Evolutionary conservation across 2,888 invertebrate genomes (phyloP).

Genomic region (Notodonta dromedarius): DNA sequence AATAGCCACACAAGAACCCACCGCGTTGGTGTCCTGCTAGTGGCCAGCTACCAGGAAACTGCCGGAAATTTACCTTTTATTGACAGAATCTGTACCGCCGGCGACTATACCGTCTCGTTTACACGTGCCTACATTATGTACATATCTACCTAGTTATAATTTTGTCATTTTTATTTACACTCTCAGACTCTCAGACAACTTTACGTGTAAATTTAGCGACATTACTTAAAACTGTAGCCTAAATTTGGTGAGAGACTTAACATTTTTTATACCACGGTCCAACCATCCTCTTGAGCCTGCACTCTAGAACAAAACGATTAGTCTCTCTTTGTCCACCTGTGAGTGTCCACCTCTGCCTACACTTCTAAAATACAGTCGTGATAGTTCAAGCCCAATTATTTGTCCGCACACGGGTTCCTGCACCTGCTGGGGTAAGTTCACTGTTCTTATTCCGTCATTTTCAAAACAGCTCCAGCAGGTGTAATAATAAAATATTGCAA

Average conservation of each 20-base stretch:
- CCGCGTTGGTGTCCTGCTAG: conserved; percentile 11
- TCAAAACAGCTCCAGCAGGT: background rate
- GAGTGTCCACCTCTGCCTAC: background rate
- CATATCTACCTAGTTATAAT: background rate
- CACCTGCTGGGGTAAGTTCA: background rate
- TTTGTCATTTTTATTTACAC: too few species aligned
- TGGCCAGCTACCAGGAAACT: conserved; percentile 38
- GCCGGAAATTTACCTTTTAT: conserved; percentile 43
- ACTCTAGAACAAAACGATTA: too few species aligned
- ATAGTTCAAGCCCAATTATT: background rate
- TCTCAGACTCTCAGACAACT: too few species aligned
- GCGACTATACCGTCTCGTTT: background rate
- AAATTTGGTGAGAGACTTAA: too few species aligned
- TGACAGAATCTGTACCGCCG: conserved; percentile 12
- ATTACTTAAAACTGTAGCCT: too few species aligned
- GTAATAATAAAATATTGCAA: too few species aligned
- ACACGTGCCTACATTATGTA: background rate
- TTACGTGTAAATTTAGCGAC: too few species aligned
- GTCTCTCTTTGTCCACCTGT: too few species aligned
- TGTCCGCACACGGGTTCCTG: background rate
- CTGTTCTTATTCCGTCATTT: background rate
- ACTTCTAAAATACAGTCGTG: background rate
- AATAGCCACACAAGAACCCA: conserved; percentile 7
- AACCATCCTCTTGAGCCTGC: too few species aligned
- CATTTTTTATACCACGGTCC: too few species aligned